Evolutionary conservation across 2,113 vertebrate genomes (phyloP).

Genomic region (Cottus gobio): DNA sequence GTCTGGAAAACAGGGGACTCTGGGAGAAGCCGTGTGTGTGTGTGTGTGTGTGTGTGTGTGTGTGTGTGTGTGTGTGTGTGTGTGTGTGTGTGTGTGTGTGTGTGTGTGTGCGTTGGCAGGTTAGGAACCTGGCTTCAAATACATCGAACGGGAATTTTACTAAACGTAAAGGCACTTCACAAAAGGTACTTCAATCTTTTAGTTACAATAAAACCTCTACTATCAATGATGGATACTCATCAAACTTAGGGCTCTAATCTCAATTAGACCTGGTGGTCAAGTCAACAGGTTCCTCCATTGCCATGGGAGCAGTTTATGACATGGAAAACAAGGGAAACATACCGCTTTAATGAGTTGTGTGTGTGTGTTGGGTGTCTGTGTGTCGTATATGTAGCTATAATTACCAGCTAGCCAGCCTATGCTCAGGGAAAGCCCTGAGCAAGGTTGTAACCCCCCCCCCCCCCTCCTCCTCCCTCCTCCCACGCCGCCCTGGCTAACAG

Average conservation of each 20-base stretch:
- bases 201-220: background rate
- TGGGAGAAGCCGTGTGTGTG: slow-evolving; percentile 4
- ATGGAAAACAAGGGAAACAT: slow-evolving; percentile 77
- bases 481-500: slow-evolving; percentile 54
- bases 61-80: background rate
- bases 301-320: slow-evolving; percentile 77
- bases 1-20: slow-evolving; percentile 27
- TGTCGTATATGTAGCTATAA: slow-evolving; percentile 58
- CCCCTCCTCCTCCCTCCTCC: background rate
- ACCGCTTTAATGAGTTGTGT: slow-evolving; percentile 75
- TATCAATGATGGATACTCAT: slow-evolving; percentile 26
- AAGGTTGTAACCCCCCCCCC: slow-evolving; percentile 65
- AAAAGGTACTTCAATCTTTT: slow-evolving; percentile 28
- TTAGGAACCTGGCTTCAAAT: slow-evolving; percentile 7
- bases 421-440: slow-evolving; percentile 78
- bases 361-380: slow-evolving; percentile 27
- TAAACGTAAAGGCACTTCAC: background rate
- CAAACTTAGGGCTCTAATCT: slow-evolving; percentile 46
- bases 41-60: background rate
- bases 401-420: slow-evolving; percentile 68
- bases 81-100: background rate
- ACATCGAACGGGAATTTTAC: slow-evolving; percentile 9
- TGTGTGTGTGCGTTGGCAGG: background rate
- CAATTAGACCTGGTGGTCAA: slow-evolving; percentile 69
- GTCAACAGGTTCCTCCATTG: slow-evolving; percentile 62